Base-by-base conservation (phyloP, 30 jellyfish, hydroid and myxozoan genomes). In the Aurelia coerulea region DNA sequence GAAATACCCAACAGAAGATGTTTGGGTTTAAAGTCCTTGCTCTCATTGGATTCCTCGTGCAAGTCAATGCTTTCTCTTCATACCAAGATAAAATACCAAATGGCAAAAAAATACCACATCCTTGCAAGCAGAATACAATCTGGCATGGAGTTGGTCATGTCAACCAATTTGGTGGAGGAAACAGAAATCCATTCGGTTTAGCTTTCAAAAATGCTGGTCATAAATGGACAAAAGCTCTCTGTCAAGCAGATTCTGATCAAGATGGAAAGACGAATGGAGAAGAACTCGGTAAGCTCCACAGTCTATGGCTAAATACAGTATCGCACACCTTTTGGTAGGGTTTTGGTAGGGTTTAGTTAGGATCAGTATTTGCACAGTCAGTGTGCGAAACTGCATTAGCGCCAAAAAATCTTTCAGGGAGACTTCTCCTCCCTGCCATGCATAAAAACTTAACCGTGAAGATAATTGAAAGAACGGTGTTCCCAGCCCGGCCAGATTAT, bases 111-210 rank as follows among this genome's bases (percentile, higher is more conserved):
- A 80, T 86, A 5, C 88, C 86, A 1, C 96, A 86, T 52, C 96
- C 96, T 6, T 86, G 96, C 80, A 86, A 69, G 65, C 81, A 59
- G 19, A 78, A 69, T 81, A 76, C 90, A 66, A 35, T 68, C 35
- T 86, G 96, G 96, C 56, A 74, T 50, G 96, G 96, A 53, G 81
- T 86, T 7, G 96, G 90, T 32, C 96, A 86, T 70, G 9, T 73
- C 78, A 76, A 59, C 49, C 83, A 67, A 18, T 33, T 78, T 15
- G 96, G 96, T 19, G 96, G 90, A 8, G 96, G 96, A 54, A 78
- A 66, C 49, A 34, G 96, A 79, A 86, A 86, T 39, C 88, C 90
- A 5, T 86, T 86, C 76, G 96, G 96, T 10, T 65, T 11, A 13
- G 96, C 83, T 2, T 86, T 86, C 52, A 70, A 23, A 33, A 35